These are phyloP conservation scores for Chondrilla cf. caribensis DNA, from an alignment of 37 sponge, comb jelly and placozoan genomes.

Conservation along the genomic window DNA sequence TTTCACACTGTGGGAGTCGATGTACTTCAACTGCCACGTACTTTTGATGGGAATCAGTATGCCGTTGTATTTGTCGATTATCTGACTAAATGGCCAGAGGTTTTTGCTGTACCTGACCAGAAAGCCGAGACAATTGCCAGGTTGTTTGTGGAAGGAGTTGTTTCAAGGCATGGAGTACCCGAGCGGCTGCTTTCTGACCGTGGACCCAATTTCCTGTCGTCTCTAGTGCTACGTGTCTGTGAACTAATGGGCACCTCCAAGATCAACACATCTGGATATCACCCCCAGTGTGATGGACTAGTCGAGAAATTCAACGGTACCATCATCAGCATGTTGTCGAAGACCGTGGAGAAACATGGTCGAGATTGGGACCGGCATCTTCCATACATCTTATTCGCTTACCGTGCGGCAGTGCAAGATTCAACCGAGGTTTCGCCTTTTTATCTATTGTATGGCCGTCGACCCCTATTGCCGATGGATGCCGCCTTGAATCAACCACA, in stretches of 20 bases:
- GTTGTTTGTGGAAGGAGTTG: slow-evolving; percentile 46
- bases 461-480: background rate
- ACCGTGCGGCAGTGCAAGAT: slow-evolving; percentile 29
- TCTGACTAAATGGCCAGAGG: slow-evolving; percentile 75
- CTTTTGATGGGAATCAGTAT: slow-evolving; percentile 34
- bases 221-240: slow-evolving; percentile 20
- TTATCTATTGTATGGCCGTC: background rate
- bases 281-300: slow-evolving; percentile 54
- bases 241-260: slow-evolving; percentile 32
- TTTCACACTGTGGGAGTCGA: slow-evolving; percentile 63
- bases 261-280: slow-evolving; percentile 62
- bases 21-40: slow-evolving; percentile 42
- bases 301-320: slow-evolving; percentile 50
- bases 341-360: slow-evolving; percentile 14
- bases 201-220: slow-evolving; percentile 38
- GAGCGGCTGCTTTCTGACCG: slow-evolving; percentile 46
- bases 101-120: slow-evolving; percentile 50
- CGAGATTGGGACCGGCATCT: slow-evolving; percentile 44
- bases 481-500: background rate
- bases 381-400: slow-evolving; percentile 54
- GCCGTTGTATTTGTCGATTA: slow-evolving; percentile 70
- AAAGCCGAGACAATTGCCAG: slow-evolving; percentile 50
- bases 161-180: slow-evolving; percentile 33
- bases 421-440: slow-evolving; percentile 22
- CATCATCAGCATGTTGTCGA: slow-evolving; percentile 35